These are phyloP conservation scores for Charadrius vociferus DNA, from an alignment of 2,113 vertebrate genomes.

Conservation along the genomic window DNA sequence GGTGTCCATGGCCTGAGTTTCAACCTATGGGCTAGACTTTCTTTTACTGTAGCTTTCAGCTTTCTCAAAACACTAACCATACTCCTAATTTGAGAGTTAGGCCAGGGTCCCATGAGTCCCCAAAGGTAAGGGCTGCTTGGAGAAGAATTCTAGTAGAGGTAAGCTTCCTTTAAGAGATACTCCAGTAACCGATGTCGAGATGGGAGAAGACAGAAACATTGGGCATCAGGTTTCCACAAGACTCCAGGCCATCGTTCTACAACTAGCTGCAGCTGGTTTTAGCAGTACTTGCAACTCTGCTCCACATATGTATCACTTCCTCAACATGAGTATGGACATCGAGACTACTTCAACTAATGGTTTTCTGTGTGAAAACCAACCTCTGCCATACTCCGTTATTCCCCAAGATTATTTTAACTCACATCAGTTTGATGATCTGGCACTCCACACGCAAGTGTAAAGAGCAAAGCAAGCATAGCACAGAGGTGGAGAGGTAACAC, in stretches of 20 bases:
- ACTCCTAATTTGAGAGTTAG: not conserved
- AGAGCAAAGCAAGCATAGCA: not conserved
- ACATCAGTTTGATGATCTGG: not conserved
- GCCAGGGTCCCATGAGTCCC: not conserved
- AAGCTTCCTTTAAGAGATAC: not conserved
- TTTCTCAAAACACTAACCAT: not conserved
- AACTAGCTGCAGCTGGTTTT: not conserved
- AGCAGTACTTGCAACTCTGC: not conserved
- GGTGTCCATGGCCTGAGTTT: not conserved
- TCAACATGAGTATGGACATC: not conserved
- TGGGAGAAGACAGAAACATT: not conserved
- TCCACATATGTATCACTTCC: not conserved
- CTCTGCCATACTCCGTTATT: not conserved
- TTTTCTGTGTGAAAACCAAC: not conserved
- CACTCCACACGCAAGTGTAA: rapidly evolving
- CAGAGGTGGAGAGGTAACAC: not conserved
- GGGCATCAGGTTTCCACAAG: not conserved
- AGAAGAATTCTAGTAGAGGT: not conserved
- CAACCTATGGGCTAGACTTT: not conserved
- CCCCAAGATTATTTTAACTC: not conserved
- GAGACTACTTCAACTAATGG: not conserved
- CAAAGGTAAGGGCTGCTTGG: not conserved
- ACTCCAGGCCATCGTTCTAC: not conserved
- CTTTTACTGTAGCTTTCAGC: not conserved
- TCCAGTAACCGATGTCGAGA: not conserved